Evolutionary conservation across 2,797 vertebrate species (phyloP), one percentile per base, ranked within the genome.

Genomic region (Syngnathus acus): DNA sequence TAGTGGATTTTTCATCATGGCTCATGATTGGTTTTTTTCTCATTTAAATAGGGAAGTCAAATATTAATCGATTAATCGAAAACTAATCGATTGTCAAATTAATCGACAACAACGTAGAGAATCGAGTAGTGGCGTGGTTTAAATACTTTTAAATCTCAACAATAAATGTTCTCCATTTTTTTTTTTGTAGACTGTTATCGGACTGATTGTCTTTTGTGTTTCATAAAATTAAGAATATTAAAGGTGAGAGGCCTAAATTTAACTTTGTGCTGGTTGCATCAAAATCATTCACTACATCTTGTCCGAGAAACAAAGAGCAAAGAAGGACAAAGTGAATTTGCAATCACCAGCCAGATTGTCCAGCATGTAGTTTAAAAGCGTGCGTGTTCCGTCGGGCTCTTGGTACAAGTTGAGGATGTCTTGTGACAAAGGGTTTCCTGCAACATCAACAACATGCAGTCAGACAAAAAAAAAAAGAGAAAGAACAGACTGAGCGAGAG

Each of bases 331-430:
- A 53, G 19, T 26, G 11, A 10, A 54, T 48, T 23, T 17, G 26
- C 1, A 8, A 37, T 37, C 40, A 98, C 97, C 97, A 92, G 96
- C 95, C 82, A 99, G 95, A 95, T 98, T 97, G 93, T 99, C 95
- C 75, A 99, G 95, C 97, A 99, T 99, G 90, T 96, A 98, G 90
- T 98, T 98, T 89, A 99, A 90, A 89, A 99, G 94, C 92, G 98
- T 99, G 79, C 95, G 93, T 82, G 96, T 99, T 89, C 97, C 97
- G 16, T 99, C 96, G 55, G 94, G 89, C 86, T 99, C 96, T 90
- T 98, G 95, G 93, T 99, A 98, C 78, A 97, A 90, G 79, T 94
- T 97, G 82, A 99, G 93, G 90, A 99, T 97, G 92, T 99, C 97
- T 82, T 96, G 95, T 83, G 97, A 97, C 90, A 99, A 90, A 92